Conservation (phyloP, 2,797 vertebrate species). For the Miichthys miiuy region DNA sequence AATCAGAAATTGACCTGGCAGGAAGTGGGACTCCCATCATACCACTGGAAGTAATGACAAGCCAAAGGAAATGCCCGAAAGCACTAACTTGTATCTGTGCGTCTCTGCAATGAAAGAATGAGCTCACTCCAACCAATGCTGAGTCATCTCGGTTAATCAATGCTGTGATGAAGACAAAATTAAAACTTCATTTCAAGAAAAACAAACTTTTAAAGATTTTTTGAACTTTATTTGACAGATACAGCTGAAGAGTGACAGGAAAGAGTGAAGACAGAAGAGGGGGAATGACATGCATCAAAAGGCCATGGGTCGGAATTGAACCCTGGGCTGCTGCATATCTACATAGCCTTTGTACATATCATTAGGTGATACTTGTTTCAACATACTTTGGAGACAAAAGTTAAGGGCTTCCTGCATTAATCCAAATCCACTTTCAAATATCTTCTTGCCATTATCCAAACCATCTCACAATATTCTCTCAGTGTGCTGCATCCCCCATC, state of each 20-base stretch:
- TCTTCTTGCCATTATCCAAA: constrained; percentile 8
- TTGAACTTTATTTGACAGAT: too few species aligned
- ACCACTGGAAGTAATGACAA: constrained; percentile 2
- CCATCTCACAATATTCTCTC: constrained; percentile 7
- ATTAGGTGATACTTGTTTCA: not conserved
- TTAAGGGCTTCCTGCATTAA: not conserved
- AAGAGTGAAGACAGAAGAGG: too few species aligned
- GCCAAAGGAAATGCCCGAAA: not conserved
- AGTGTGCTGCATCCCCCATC: not conserved
- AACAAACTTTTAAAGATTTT: too few species aligned
- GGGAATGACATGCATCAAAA: too few species aligned
- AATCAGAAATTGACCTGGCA: not conserved
- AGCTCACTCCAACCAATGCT: too few species aligned
- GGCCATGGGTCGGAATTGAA: too few species aligned
- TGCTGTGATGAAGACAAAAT: not conserved
- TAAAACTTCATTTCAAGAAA: constrained; percentile 3
- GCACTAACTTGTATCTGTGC: not conserved
- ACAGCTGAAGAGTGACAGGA: too few species aligned
- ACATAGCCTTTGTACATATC: not conserved
- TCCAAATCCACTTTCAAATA: constrained; percentile 12
- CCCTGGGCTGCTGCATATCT: too few species aligned
- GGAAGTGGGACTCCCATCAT: not conserved
- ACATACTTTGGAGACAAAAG: not conserved
- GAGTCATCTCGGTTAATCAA: too few species aligned
- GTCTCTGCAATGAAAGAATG: not conserved